These are phyloP conservation scores for Aulostomus chinensis DNA, from an alignment of 2,797 vertebrate species.

Conservation along the genomic window DNA sequence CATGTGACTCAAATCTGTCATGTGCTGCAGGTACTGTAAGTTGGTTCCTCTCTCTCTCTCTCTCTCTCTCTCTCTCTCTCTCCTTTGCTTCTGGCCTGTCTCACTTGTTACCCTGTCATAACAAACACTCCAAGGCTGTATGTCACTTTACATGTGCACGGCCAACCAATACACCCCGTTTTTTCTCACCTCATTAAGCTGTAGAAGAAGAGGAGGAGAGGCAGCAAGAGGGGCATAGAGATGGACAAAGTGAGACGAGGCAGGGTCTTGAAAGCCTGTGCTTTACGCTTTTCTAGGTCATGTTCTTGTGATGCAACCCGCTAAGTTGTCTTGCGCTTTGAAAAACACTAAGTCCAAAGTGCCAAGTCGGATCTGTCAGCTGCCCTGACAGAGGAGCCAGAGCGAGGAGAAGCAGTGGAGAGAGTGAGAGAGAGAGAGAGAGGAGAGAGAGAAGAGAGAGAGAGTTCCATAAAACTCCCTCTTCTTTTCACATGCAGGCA, in stretches of 20 bases:
- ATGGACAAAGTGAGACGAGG: slow-evolving; percentile 17
- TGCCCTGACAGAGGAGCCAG: slow-evolving; percentile 10
- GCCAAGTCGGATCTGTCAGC: slow-evolving; percentile 38
- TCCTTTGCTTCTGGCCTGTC: slow-evolving; percentile 69
- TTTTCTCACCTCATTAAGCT: slow-evolving; percentile 68
- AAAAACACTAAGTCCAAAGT: slow-evolving; percentile 41
- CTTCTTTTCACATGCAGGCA: slow-evolving; percentile 32
- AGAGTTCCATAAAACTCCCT: slow-evolving; percentile 32
- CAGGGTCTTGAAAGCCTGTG: slow-evolving; percentile 17
- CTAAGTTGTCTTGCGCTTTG: slow-evolving; percentile 32
- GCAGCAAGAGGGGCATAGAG: slow-evolving; percentile 10
- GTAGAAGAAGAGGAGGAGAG: slow-evolving; percentile 15
- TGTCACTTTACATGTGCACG: slow-evolving; percentile 48
- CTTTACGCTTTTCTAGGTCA: slow-evolving; percentile 44
- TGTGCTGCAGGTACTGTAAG: slow-evolving; percentile 14
- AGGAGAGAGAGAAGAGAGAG: not conserved
- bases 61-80: slow-evolving; percentile 34
- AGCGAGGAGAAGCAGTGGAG: not conserved
- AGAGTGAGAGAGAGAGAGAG: slow-evolving; percentile 1
- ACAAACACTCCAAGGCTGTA: slow-evolving; percentile 60
- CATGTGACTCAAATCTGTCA: slow-evolving; percentile 42
- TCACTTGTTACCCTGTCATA: slow-evolving; percentile 78
- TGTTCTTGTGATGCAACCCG: slow-evolving; percentile 25
- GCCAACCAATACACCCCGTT: slow-evolving; percentile 38
- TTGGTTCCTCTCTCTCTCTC: slow-evolving; percentile 21